Evolutionary conservation across 2,113 vertebrate species (phyloP).

Genomic region (Protobothrops mucrosquamatus): DNA sequence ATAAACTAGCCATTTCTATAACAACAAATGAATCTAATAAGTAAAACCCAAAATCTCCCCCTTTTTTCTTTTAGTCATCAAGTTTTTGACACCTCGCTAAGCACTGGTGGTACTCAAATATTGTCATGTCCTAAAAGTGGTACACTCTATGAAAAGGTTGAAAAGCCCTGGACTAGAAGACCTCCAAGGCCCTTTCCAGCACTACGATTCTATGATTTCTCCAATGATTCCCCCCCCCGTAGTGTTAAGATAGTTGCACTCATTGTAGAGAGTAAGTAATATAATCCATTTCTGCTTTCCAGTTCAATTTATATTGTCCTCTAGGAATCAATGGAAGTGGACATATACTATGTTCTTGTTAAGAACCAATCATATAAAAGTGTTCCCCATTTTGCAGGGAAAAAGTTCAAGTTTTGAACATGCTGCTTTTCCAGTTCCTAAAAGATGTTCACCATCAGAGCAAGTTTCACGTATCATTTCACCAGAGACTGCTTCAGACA

Average conservation of each 20-base stretch:
- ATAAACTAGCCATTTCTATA: too few species aligned
- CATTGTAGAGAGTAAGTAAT: background rate
- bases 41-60: too few species aligned
- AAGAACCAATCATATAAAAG: background rate
- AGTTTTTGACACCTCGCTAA: too few species aligned
- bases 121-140: too few species aligned
- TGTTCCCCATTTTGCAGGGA: constrained; percentile 59
- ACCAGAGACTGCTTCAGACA: constrained; percentile 51
- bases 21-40: too few species aligned
- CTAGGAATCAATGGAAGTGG: background rate
- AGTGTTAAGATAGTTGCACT: background rate
- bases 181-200: background rate
- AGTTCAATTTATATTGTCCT: background rate
- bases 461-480: constrained; percentile 65
- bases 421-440: constrained; percentile 57
- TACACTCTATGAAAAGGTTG: too few species aligned
- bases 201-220: background rate
- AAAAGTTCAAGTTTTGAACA: constrained; percentile 68
- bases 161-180: background rate
- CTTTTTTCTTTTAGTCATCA: too few species aligned
- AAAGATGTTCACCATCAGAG: constrained; percentile 65
- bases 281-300: background rate
- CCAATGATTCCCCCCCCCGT: background rate
- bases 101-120: too few species aligned
- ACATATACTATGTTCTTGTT: background rate